Evolutionary conservation across 2,797 vertebrate species (phyloP).

Genomic region (Balearica regulorum): DNA sequence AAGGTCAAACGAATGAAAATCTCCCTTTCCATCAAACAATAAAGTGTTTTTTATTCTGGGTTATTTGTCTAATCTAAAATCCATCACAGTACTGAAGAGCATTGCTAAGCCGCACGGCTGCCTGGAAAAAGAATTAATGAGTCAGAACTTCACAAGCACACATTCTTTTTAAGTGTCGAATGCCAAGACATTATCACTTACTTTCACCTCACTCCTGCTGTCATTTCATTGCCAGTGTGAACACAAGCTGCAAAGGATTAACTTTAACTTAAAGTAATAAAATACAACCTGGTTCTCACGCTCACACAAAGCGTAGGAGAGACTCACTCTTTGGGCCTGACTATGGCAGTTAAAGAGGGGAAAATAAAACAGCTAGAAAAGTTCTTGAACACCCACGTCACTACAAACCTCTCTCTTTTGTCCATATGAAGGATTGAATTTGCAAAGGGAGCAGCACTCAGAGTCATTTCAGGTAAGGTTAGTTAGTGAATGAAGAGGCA

Average conservation of each 20-base stretch:
- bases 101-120: neutral
- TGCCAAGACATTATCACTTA: constrained; percentile 28
- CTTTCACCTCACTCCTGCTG: constrained; percentile 24
- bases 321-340: neutral
- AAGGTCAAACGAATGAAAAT: neutral
- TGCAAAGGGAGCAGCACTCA: neutral
- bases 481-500: neutral
- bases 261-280: neutral
- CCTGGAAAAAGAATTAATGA: constrained; percentile 18
- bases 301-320: neutral
- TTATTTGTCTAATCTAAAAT: neutral
- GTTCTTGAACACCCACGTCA: neutral
- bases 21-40: neutral
- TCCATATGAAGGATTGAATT: neutral
- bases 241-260: constrained; percentile 26
- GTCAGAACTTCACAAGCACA: constrained; percentile 28
- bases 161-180: neutral
- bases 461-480: neutral
- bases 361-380: neutral
- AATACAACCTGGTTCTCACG: neutral
- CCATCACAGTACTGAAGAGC: neutral
- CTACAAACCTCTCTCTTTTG: neutral
- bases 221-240: constrained; percentile 24
- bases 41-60: neutral
- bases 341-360: neutral